Evolutionary conservation across 2,888 invertebrate species (phyloP), one percentile per base, ranked within the genome.

Genomic region (Tetheella fluctuosa): DNA sequence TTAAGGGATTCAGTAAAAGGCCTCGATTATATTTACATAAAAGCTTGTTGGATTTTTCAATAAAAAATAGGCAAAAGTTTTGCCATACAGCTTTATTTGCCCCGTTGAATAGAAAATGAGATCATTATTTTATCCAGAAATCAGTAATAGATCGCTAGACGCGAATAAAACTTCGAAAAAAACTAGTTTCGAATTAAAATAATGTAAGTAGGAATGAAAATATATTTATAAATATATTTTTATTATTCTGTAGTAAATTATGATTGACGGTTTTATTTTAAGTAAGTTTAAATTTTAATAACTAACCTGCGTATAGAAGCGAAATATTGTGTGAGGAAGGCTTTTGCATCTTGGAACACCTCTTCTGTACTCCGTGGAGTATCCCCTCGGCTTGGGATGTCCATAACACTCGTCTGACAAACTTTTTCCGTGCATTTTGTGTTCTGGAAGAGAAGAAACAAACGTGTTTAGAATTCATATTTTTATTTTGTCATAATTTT

Each of bases 301-400:
- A n/a, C 25, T 55, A 93, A 98, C 98, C 98, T 96, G 92, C 97
- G 95, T 76, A 98, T 98, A 20, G 98, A 98, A 56, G 96, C 94
- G 82, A 96, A 98, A 89, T 98, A 99, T 88, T 98, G 97, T 80
- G 96, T 96, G 57, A 98, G 94, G 86, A 98, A 98, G 74, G 97
- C 96, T 84, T 97, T 96, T 25, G 98, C 98, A 59, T 98, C 96
- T 53, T 94, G 87, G 64, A 96, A 93, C 0, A 97, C 94, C 77
- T 97, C 96, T 61, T 96, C 96, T 8, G 94, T 82, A 55, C 94
- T 93, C 54, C 97, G 94, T 0, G 95, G 92, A n/a, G 94, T 94
- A n/a, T 94, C 93, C 4, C 94, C 88, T 53, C 88, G 76, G 37
- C 92, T 94, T 28, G 95, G 94, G 62, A 96, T 94, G 74, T 94